Evolutionary conservation across 2,888 invertebrate genomes (phyloP).

Genomic region (Eutolmus rufibarbis): DNA sequence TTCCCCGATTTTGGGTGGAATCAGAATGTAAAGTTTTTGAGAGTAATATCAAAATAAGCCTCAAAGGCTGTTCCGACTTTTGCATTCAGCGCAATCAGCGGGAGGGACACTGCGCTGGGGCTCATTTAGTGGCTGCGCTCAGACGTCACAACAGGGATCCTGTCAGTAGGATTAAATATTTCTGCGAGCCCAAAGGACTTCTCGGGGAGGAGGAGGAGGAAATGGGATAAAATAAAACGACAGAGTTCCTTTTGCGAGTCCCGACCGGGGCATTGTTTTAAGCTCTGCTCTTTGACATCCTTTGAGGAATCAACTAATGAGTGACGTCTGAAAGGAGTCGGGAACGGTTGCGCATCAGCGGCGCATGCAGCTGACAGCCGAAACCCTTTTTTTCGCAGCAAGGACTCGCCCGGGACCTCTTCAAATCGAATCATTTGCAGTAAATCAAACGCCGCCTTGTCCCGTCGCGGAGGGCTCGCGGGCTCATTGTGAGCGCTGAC

Average conservation of each 20-base stretch:
- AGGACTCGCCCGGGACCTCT: neutral
- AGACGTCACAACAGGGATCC: slow-evolving; percentile 34
- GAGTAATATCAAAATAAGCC: neutral
- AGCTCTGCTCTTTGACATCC: slow-evolving; percentile 33
- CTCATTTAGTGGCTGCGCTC: slow-evolving; percentile 5
- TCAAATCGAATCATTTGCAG: slow-evolving; percentile 42
- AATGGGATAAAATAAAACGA: neutral
- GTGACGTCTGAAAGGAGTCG: slow-evolving; percentile 38
- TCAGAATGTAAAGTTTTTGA: neutral
- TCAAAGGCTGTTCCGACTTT: neutral
- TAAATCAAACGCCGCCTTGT: slow-evolving; percentile 32
- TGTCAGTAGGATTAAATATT: slow-evolving; percentile 24
- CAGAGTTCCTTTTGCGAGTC: neutral
- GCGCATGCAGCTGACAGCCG: slow-evolving; percentile 26
- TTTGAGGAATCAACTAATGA: slow-evolving; percentile 43
- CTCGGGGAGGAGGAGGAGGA: neutral
- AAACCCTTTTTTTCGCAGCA: neutral
- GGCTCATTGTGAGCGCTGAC: slow-evolving; percentile 13
- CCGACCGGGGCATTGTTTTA: slow-evolving; percentile 6
- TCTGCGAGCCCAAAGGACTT: neutral
- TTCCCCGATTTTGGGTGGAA: neutral
- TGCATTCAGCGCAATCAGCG: slow-evolving; percentile 14
- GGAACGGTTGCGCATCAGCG: slow-evolving; percentile 36
- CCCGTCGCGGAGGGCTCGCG: neutral
- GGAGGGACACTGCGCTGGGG: slow-evolving; percentile 17